Evolutionary conservation across 2,113 vertebrate species (phyloP).

Genomic region (Platanista minor): DNA sequence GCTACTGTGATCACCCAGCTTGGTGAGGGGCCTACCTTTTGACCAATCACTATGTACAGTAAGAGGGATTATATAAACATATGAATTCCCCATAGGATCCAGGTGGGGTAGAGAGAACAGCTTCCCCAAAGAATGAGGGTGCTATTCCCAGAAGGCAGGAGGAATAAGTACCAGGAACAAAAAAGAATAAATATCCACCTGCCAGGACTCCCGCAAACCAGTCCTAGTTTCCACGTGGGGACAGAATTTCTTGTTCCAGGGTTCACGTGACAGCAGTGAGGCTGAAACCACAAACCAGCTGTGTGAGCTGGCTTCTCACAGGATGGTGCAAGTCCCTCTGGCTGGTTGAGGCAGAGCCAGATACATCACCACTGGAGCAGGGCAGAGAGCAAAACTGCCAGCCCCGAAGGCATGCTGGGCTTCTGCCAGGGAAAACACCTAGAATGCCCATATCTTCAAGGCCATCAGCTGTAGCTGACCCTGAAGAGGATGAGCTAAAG

Average conservation of each 20-base stretch:
- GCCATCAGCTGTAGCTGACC: background rate
- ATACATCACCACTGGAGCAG: background rate
- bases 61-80: background rate
- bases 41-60: background rate
- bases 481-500: no score
- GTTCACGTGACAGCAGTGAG: background rate
- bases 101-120: background rate
- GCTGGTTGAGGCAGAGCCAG: background rate
- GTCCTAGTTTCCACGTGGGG: background rate
- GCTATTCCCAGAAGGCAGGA: background rate
- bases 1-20: background rate
- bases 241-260: background rate
- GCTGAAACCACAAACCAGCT: background rate
- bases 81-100: background rate
- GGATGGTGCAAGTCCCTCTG: background rate
- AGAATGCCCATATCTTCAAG: background rate
- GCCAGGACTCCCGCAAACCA: background rate
- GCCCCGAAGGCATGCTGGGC: background rate
- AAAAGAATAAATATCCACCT: background rate
- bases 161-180: background rate
- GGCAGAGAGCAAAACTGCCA: background rate
- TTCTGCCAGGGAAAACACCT: background rate
- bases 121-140: background rate
- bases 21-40: background rate
- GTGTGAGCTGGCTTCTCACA: background rate